These are phyloP conservation scores for Glomeris maerens DNA, from an alignment of 1,140 invertebrate genomes.

Conservation along the genomic window DNA sequence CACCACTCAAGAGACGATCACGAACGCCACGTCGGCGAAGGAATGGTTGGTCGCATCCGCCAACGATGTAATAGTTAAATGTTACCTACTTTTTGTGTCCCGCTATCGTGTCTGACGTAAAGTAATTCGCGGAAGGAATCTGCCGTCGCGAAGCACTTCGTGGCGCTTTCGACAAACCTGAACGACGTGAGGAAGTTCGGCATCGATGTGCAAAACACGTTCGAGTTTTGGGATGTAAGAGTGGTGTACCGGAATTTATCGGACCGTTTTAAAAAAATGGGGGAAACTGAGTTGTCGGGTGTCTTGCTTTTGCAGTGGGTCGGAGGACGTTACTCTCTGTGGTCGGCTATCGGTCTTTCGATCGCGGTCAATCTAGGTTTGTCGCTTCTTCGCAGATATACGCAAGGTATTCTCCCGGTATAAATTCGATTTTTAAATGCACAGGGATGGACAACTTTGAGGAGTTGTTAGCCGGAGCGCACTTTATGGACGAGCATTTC, in stretches of 20 bases:
- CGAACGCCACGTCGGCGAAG: conserved; percentile 94
- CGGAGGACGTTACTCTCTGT: conserved; percentile 91
- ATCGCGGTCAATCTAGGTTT: conserved; percentile 80
- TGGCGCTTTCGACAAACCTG: conserved; percentile 90
- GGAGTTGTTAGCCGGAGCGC: conserved; percentile 74
- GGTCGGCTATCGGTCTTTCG: conserved; percentile 94
- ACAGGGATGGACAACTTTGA: conserved; percentile 83
- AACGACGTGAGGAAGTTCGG: conserved; percentile 91
- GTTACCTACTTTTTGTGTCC: conserved; percentile 21
- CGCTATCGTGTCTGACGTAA: too few species aligned
- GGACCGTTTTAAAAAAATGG: too few species aligned
- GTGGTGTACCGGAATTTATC: not conserved
- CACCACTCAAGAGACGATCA: conserved; percentile 98
- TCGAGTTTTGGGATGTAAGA: conserved; percentile 91
- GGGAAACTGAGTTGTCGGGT: not conserved
- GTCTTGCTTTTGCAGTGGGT: conserved; percentile 55
- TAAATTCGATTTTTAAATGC: too few species aligned
- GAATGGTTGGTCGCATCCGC: conserved; percentile 76
- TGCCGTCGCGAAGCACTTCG: conserved; percentile 91
- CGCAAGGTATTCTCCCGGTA: too few species aligned
- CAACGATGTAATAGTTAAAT: conserved; percentile 68
- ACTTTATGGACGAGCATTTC: conserved; percentile 93
- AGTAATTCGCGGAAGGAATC: too few species aligned
- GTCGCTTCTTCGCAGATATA: too few species aligned
- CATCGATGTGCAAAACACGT: conserved; percentile 95